Evolutionary conservation across 2,888 invertebrate genomes (phyloP), one percentile per base, ranked within the genome.

Genomic region (Aproaerema taeniolella): DNA sequence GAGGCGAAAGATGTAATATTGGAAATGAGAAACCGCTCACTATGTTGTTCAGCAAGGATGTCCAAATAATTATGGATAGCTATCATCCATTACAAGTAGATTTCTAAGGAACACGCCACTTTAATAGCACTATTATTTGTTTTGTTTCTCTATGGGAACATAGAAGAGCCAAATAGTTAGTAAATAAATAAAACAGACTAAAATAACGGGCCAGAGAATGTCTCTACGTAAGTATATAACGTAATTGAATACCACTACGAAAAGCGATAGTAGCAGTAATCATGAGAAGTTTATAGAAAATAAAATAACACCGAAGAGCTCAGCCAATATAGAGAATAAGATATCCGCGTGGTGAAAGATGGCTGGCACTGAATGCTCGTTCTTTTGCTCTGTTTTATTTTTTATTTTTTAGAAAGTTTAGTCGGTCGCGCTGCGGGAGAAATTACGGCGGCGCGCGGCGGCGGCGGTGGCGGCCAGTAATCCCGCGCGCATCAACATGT

Each of bases 371-470:
- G 74, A 78, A 75, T 72, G 75, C 62, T 71, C 61, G 74, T 74
- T 81, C 77, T 81, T 81, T 82, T 79, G 75, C 75, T 78, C 69
- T 72, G 70, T 73, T 72, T 76, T 74, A 72, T 74, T 73, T 50
- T 45, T 70, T 73, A 69, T 76, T 80, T 81, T 85, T 86, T 86
- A 86, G 86, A 86, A 86, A 86, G 86, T 85, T 74, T 67, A 71
- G 78, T 75, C 72, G 74, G 74, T 67, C 74, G 76, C 79, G 65
- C 73, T 50, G 75, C 76, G 67, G 71, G 83, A 75, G 83, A 86
- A 85, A 86, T 82, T 81, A 79, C 70, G 58, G 61, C 67, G 67
- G 39, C 38, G 31, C 32, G 78, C 69, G 62, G 62, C 67, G 67
- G 38, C 32, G 35, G 31, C 46, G 45, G 65, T 65, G 65, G 64